Evolutionary conservation across 2,797 vertebrate species (phyloP).

Genomic region (Microctenopoma lineatum): DNA sequence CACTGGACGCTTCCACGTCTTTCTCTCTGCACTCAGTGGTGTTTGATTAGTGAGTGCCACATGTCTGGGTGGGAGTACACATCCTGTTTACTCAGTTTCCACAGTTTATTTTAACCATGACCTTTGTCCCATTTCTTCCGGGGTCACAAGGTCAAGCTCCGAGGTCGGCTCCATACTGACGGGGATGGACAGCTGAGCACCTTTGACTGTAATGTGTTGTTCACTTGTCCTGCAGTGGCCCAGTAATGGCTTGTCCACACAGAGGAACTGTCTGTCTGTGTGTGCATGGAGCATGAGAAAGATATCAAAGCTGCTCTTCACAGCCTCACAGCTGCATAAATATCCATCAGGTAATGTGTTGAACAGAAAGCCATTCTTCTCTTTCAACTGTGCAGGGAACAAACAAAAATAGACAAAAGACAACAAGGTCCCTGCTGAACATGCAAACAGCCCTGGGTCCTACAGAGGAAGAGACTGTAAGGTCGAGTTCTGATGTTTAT

Average conservation of each 20-base stretch:
- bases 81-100: conserved; percentile 74
- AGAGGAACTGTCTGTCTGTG: conserved; percentile 30
- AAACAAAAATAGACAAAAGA: conserved; percentile 79
- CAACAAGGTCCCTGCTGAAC: conserved; percentile 75
- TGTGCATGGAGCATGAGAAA: conserved; percentile 49
- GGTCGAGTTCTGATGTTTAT: conserved; percentile 48
- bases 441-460: conserved; percentile 42
- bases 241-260: conserved; percentile 41
- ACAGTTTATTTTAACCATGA: conserved; percentile 73
- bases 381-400: conserved; percentile 74
- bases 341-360: conserved; percentile 80
- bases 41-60: conserved; percentile 67
- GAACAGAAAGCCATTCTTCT: conserved; percentile 78
- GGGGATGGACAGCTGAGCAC: conserved; percentile 77
- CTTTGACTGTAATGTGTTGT: conserved; percentile 45
- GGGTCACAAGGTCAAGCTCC: conserved; percentile 50
- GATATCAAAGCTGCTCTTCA: conserved; percentile 79
- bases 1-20: conserved; percentile 25
- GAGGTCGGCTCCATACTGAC: conserved; percentile 55
- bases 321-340: conserved; percentile 84
- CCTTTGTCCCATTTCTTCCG: conserved; percentile 34
- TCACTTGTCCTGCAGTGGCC: conserved; percentile 36
- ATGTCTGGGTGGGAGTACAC: conserved; percentile 62
- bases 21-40: conserved; percentile 22
- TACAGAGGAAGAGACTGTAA: conserved; percentile 49